phyloP scores from a whole-genome alignment of 2,888 invertebrate species.

The Scelioninae gen. 1 region DNA sequence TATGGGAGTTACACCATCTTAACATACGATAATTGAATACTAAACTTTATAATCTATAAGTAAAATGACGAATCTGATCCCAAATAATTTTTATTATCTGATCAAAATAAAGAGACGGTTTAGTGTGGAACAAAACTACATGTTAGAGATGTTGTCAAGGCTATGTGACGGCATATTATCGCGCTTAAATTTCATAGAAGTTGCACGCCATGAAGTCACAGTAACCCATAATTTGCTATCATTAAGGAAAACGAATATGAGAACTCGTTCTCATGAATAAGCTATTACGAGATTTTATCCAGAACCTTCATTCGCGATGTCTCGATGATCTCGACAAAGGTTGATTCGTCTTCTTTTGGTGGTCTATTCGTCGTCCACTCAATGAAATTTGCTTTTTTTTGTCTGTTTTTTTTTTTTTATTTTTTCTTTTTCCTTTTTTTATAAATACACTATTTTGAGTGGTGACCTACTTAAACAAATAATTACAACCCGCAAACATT shows the following conservation, averaged over 20 bases:
- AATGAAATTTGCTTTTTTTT: conserved; percentile 8
- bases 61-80: not conserved
- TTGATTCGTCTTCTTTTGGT: conserved; percentile 45
- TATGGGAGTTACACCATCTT: too few species aligned
- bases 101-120: conserved; percentile 34
- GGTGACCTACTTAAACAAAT: conserved; percentile 4
- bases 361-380: conserved; percentile 11
- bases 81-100: conserved; percentile 8
- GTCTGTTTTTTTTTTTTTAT: conserved; percentile 4
- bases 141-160: conserved; percentile 69
- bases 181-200: conserved; percentile 72
- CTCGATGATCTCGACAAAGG: conserved; percentile 63
- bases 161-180: conserved; percentile 71
- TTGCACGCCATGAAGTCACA: conserved; percentile 73
- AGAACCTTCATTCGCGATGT: conserved; percentile 63
- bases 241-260: conserved; percentile 78
- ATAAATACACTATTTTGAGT: not conserved
- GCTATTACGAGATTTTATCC: conserved; percentile 74
- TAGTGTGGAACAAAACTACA: conserved; percentile 23
- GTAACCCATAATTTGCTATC: conserved; percentile 79
- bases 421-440: not conserved
- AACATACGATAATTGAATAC: too few species aligned
- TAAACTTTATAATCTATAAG: not conserved
- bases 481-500: not conserved
- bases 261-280: conserved; percentile 75